Conservation (phyloP, 2,888 invertebrate genomes). For the Lochmaea capreae region DNA sequence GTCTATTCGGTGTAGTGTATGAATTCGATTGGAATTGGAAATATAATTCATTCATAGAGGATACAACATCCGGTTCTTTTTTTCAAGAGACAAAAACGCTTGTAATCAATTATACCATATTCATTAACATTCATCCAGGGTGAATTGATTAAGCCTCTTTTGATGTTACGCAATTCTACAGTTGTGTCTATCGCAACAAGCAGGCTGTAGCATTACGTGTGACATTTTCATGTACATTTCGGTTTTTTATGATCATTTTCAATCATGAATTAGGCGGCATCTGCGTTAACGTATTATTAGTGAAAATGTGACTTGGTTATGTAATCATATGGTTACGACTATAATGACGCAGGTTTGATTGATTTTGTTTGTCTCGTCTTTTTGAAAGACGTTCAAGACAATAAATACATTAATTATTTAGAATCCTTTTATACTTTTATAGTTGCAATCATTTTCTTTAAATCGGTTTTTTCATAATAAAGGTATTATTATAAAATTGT, state of each 20-base stretch:
- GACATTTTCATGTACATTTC: conserved; percentile 13
- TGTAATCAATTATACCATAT: conserved; percentile 2
- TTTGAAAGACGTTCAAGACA: background rate
- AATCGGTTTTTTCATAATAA: too few relatives aligned
- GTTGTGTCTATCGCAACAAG: conserved; percentile 4
- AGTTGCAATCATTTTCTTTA: too few relatives aligned
- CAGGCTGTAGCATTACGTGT: conserved; percentile 9
- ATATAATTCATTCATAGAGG: background rate
- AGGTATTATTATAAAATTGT: too few relatives aligned
- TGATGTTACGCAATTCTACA: conserved; percentile 17
- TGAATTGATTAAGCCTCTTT: conserved; percentile 19
- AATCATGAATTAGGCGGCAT: conserved; percentile 26
- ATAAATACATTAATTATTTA: background rate
- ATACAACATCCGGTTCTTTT: background rate
- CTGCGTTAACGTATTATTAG: conserved; percentile 28
- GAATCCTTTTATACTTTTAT: too few relatives aligned
- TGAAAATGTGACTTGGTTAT: conserved; percentile 5
- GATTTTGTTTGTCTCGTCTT: too few relatives aligned
- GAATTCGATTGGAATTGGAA: background rate
- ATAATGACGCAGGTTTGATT: too few relatives aligned
- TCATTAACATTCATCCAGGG: conserved; percentile 11
- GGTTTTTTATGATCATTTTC: conserved; percentile 24
- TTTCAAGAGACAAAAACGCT: background rate
- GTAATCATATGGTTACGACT: background rate
- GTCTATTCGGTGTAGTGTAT: background rate